Evolutionary conservation across 2,113 vertebrate genomes (phyloP).

Genomic region (Ctenomys sociabilis): DNA sequence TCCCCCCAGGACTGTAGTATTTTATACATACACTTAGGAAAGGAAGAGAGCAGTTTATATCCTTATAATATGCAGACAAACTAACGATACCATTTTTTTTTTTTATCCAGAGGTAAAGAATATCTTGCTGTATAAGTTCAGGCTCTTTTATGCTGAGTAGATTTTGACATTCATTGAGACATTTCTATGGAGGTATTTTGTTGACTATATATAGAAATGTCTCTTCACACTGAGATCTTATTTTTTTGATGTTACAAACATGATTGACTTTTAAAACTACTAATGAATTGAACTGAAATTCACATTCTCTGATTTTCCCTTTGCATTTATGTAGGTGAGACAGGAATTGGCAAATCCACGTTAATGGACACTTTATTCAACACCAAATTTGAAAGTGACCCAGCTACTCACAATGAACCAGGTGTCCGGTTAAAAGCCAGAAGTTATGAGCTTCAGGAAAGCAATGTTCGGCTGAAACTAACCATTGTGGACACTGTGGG

Average conservation of each 20-base stretch:
- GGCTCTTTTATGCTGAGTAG: not conserved
- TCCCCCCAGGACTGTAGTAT: not conserved
- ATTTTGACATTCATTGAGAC: not conserved
- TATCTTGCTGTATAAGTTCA: not conserved
- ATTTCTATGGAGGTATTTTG: not conserved
- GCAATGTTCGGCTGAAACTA: slow-evolving; percentile 90
- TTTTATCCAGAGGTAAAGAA: not conserved
- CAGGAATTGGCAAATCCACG: slow-evolving; percentile 90
- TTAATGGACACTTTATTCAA: slow-evolving; percentile 93
- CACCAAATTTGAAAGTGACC: slow-evolving; percentile 90
- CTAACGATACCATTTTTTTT: not conserved
- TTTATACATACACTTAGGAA: not conserved
- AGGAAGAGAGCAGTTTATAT: not conserved
- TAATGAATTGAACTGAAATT: not conserved
- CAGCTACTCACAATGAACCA: slow-evolving; percentile 90
- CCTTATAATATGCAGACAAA: not conserved
- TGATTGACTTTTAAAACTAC: not conserved
- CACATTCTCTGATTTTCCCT: slow-evolving; percentile 35
- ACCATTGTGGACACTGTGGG: slow-evolving; percentile 90
- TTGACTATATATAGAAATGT: not conserved
- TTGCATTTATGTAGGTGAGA: slow-evolving; percentile 85
- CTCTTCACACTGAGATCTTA: not conserved
- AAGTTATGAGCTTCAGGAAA: slow-evolving; percentile 91
- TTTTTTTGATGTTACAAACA: not conserved
- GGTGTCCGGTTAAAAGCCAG: slow-evolving; percentile 90